These are phyloP conservation scores for Spheniscus humboldti DNA, from an alignment of 2,797 vertebrate species.

Conservation along the genomic window DNA sequence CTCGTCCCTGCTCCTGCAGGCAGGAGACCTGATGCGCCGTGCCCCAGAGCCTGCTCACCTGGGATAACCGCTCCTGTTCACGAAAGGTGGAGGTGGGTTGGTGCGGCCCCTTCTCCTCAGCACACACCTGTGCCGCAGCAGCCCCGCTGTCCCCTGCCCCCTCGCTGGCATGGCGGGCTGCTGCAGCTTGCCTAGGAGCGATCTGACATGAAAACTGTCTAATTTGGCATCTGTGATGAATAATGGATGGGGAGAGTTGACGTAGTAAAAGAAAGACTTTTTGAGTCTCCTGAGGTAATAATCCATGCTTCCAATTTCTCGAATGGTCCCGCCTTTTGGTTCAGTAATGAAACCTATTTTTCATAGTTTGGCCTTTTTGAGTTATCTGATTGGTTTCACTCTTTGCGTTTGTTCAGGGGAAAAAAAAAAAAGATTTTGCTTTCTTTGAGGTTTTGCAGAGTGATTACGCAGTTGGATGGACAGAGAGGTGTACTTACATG, in stretches of 20 bases:
- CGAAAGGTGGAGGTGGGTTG: not conserved
- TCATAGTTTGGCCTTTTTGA: slow-evolving; percentile 9
- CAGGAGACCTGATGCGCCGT: not conserved
- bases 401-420: not conserved
- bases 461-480: not conserved
- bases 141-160: not conserved
- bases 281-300: not conserved
- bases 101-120: not conserved
- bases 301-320: slow-evolving; percentile 15
- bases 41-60: not conserved
- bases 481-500: not conserved
- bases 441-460: not conserved
- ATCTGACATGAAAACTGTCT: not conserved
- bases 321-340: not conserved
- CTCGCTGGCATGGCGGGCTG: fast-evolving
- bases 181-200: not conserved
- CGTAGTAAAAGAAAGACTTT: not conserved
- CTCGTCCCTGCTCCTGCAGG: not conserved
- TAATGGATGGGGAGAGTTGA: not conserved
- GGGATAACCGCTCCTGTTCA: not conserved
- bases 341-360: slow-evolving; percentile 44
- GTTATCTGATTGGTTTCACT: not conserved
- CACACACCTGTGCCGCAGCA: not conserved
- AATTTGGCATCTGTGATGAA: not conserved
- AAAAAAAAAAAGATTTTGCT: not conserved